phyloP scores from a whole-genome alignment of 2,797 vertebrate species.

The Enteromius fasciolatus region DNA sequence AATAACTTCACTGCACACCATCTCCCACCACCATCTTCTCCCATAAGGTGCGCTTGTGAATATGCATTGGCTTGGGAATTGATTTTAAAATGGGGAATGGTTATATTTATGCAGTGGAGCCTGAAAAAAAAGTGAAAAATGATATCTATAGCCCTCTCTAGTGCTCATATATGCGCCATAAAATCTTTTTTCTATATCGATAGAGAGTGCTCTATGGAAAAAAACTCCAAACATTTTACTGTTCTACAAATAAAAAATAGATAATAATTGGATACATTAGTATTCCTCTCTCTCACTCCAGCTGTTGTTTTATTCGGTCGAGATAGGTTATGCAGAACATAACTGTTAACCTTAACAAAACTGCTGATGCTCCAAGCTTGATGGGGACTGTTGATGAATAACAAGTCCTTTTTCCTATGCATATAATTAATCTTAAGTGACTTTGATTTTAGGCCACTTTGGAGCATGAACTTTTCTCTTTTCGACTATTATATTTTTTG shows the following conservation, averaged over 20 bases:
- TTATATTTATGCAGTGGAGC: constrained; percentile 17
- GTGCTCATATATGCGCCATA: neutral
- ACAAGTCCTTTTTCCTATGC: constrained; percentile 17
- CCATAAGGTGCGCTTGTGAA: constrained; percentile 13
- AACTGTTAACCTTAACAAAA: constrained; percentile 20
- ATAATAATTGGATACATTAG: neutral
- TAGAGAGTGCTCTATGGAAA: neutral
- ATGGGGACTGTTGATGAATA: constrained; percentile 28
- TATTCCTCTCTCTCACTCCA: neutral
- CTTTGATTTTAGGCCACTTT: neutral
- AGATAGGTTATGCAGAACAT: neutral
- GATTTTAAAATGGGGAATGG: constrained; percentile 28
- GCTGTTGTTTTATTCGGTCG: neutral
- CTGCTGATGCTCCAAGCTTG: constrained; percentile 16
- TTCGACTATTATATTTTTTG: constrained; percentile 6
- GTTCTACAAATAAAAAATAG: neutral
- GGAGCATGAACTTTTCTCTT: neutral
- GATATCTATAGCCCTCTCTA: neutral
- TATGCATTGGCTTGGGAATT: constrained; percentile 36
- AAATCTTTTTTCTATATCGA: neutral
- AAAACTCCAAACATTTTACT: neutral
- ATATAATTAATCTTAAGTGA: constrained; percentile 19
- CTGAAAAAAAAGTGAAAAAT: neutral
- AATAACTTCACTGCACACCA: constrained; percentile 15
- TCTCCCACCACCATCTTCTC: neutral